Evolutionary conservation across 2,113 vertebrate species (phyloP).

Genomic region (Rhipidura dahli): DNA sequence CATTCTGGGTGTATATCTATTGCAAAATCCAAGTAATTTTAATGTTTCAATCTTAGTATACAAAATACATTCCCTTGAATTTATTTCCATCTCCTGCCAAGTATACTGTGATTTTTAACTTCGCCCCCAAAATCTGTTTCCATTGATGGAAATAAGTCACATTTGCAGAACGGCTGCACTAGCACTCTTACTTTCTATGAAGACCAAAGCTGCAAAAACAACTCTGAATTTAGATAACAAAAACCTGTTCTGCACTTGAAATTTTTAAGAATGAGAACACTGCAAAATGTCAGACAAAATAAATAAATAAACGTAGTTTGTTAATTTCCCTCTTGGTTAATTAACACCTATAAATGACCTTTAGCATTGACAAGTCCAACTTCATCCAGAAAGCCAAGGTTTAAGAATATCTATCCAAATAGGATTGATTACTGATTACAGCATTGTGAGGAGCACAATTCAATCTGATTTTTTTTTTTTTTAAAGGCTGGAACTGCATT

Average conservation of each 20-base stretch:
- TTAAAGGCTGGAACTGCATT: background rate
- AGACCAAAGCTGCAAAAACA: background rate
- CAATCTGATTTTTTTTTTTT: slow-evolving; percentile 3
- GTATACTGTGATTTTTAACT: background rate
- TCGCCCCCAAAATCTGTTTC: background rate
- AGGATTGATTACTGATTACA: slow-evolving; percentile 77
- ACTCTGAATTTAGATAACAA: background rate
- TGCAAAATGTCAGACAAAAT: slow-evolving; percentile 77
- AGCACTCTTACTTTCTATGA: background rate
- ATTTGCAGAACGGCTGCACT: background rate
- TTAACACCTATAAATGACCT: slow-evolving; percentile 85
- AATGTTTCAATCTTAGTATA: background rate
- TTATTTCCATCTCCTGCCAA: background rate
- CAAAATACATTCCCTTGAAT: background rate
- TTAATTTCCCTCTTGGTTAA: slow-evolving; percentile 90
- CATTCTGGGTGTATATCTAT: background rate
- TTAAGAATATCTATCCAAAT: slow-evolving; percentile 73
- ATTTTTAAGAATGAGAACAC: background rate
- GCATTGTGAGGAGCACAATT: slow-evolving; percentile 15
- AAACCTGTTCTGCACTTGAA: background rate
- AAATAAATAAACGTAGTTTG: slow-evolving; percentile 70
- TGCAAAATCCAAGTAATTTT: background rate
- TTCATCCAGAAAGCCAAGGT: slow-evolving; percentile 83
- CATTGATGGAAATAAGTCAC: background rate
- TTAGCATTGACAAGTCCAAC: slow-evolving; percentile 79